Conservation (phyloP, 2,113 vertebrate genomes). For the Lutjanus erythropterus region DNA sequence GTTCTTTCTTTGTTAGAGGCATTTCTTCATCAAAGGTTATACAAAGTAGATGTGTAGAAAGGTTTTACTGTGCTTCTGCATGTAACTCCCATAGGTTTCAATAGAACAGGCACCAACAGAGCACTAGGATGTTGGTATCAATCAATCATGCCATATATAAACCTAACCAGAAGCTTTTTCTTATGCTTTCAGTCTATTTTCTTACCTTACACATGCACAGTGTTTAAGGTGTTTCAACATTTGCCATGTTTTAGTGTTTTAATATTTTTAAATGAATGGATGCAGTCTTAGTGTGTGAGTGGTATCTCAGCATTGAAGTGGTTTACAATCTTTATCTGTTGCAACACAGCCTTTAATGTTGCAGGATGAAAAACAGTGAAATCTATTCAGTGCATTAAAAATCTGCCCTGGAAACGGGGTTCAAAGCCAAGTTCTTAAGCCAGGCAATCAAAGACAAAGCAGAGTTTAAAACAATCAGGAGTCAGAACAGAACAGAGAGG, state of each 20-base stretch:
- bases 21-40: no score
- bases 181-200: no score
- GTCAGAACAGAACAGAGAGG: background rate
- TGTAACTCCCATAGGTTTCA: no score
- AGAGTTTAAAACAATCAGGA: slow-evolving; percentile 24
- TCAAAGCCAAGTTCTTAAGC: slow-evolving; percentile 16
- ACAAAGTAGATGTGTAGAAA: no score
- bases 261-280: background rate
- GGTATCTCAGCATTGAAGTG: background rate
- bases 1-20: no score
- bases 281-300: background rate
- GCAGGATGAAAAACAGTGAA: background rate
- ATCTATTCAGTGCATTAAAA: slow-evolving; percentile 12
- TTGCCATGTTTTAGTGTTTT: background rate
- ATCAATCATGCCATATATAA: no score
- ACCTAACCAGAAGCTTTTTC: no score
- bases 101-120: no score
- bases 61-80: no score
- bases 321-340: background rate
- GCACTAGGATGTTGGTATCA: no score
- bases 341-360: background rate
- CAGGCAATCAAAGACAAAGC: slow-evolving; percentile 10
- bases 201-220: no score
- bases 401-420: slow-evolving; percentile 21
- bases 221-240: no score